Conservation (phyloP, 1,140 invertebrate genomes). For the Drosophila kikkawai region DNA sequence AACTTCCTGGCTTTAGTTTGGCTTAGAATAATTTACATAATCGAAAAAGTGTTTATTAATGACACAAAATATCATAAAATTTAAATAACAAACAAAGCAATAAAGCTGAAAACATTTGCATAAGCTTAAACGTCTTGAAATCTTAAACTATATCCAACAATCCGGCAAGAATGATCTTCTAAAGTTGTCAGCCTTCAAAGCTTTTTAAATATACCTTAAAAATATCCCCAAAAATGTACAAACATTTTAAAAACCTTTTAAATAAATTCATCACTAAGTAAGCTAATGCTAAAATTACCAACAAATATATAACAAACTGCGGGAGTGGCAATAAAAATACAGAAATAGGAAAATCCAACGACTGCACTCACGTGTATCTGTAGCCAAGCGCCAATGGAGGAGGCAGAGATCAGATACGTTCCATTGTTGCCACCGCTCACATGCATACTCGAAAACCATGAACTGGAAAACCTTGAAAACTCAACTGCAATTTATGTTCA, state of each 20-base stretch:
- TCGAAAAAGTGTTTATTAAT: neutral
- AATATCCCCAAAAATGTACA: neutral
- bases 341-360: neutral
- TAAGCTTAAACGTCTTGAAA: neutral
- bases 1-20: neutral
- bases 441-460: constrained; percentile 65
- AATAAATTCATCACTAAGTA: neutral
- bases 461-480: constrained; percentile 83
- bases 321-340: constrained; percentile 52
- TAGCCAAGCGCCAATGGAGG: constrained; percentile 57
- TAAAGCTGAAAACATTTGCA: too few species aligned
- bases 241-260: neutral
- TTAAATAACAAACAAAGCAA: too few species aligned
- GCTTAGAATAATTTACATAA: neutral
- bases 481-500: constrained; percentile 72
- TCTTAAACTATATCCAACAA: neutral
- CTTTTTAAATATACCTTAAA: too few species aligned
- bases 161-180: neutral
- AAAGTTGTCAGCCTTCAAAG: too few species aligned
- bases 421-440: constrained; percentile 59
- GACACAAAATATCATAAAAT: neutral
- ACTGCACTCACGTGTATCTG: constrained; percentile 71
- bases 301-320: constrained; percentile 29
- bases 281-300: constrained; percentile 22
- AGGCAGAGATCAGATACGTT: constrained; percentile 64